A percentile compares a stretch with the other conserved stretches of the same genome.
Evolutionary conservation across 2,797 vertebrate genomes (phyloP).

Genomic region (Siniperca undulata): DNA sequence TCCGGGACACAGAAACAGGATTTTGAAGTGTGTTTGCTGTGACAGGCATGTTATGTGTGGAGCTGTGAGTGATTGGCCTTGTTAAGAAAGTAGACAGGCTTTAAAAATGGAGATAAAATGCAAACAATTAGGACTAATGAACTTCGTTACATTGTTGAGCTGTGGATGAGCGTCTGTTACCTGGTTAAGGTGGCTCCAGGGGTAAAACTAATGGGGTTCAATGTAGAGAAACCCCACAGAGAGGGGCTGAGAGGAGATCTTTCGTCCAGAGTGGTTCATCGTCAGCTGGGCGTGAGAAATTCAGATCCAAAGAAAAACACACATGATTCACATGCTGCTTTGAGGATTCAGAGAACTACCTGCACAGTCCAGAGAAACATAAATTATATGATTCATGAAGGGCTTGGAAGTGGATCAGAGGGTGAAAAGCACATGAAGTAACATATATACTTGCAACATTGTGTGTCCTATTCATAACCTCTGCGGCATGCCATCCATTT

Average conservation of each 20-base stretch:
- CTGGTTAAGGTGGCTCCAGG: constrained; percentile 55
- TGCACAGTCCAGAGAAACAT: constrained; percentile 51
- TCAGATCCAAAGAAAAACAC: constrained; percentile 51
- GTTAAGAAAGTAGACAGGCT: constrained; percentile 57
- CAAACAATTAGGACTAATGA: constrained; percentile 75
- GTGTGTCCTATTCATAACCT: constrained; percentile 47
- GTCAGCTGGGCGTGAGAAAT: constrained; percentile 57
- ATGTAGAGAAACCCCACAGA: constrained; percentile 8
- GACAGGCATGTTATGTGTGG: constrained; percentile 58
- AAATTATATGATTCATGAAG: constrained; percentile 64
- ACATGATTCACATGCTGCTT: constrained; percentile 58
- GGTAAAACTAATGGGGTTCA: constrained; percentile 38
- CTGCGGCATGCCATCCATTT: constrained; percentile 30
- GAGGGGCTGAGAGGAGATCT: constrained; percentile 16
- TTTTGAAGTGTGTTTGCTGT: constrained; percentile 64
- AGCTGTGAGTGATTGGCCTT: constrained; percentile 60
- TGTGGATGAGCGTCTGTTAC: constrained; percentile 58
- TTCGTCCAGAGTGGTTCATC: constrained; percentile 41
- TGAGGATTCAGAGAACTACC: constrained; percentile 37
- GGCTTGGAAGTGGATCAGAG: constrained; percentile 70
- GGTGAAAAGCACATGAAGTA: constrained; percentile 48
- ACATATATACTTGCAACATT: constrained; percentile 52
- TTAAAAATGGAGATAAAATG: constrained; percentile 59
- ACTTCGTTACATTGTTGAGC: constrained; percentile 53
- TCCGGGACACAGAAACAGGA: constrained; percentile 28